phyloP scores from a whole-genome alignment of 2,797 vertebrate genomes.

The Luscinia luscinia region DNA sequence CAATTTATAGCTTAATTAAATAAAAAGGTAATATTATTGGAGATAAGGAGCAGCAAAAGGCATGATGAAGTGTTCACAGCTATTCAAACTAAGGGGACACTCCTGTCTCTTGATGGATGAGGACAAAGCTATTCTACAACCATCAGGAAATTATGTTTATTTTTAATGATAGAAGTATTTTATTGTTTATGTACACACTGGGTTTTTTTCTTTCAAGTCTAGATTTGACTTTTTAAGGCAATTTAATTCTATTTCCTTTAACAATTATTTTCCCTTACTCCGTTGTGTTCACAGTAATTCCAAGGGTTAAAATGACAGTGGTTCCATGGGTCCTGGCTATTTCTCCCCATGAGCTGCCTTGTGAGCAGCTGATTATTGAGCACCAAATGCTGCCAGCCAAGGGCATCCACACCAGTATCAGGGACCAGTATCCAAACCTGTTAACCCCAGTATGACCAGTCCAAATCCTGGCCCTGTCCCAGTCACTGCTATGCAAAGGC shows the following conservation, averaged over 20 bases:
- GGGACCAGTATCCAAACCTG: not conserved
- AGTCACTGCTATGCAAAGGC: not conserved
- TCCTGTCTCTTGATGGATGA: not conserved
- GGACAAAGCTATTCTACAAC: not conserved
- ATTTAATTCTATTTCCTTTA: not conserved
- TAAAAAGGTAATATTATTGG: not conserved
- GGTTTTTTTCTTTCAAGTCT: not conserved
- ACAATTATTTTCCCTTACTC: not conserved
- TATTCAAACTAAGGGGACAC: not conserved
- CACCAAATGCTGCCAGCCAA: not conserved
- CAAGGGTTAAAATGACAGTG: no score
- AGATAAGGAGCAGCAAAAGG: not conserved
- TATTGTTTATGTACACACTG: not conserved
- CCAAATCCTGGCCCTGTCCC: not conserved
- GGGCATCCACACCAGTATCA: not conserved
- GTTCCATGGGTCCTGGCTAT: not conserved
- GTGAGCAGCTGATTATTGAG: fast-evolving
- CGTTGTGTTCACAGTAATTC: not conserved
- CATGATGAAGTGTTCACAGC: not conserved
- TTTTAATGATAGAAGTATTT: not conserved
- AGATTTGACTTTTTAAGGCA: not conserved
- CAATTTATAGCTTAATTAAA: not conserved
- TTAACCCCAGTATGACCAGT: not conserved
- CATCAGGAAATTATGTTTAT: not conserved
- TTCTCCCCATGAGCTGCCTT: not conserved